A percentile compares a stretch with the other conserved stretches of the same genome.
phyloP scores from a whole-genome alignment of 35 echinoderm and acorn worm genomes.

The Eucidaris tribuloides region DNA sequence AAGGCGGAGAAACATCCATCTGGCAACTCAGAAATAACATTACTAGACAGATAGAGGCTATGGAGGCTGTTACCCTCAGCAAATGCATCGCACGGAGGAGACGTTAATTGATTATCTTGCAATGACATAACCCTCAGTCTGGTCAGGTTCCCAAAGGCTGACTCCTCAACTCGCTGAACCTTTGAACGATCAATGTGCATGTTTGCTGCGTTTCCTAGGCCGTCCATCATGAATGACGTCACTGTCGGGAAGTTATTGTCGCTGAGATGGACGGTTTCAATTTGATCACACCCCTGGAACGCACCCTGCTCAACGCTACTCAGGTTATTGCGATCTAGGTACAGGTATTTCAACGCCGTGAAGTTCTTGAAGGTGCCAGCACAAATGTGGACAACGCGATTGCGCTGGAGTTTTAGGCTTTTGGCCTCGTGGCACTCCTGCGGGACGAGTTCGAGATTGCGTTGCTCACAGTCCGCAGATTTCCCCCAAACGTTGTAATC shows the following conservation, averaged over 20 bases:
- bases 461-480: background rate
- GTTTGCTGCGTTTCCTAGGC: background rate
- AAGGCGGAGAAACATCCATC: background rate
- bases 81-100: background rate
- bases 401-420: background rate
- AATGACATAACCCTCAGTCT: background rate
- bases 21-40: background rate
- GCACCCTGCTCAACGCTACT: background rate
- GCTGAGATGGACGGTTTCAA: background rate
- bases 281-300: background rate
- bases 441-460: background rate
- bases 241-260: background rate
- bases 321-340: constrained; percentile 5
- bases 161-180: background rate
- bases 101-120: background rate
- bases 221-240: background rate
- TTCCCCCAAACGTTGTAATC: constrained; percentile 25
- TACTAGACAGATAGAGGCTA: background rate
- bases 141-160: background rate
- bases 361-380: background rate
- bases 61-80: background rate
- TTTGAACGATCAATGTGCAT: background rate
- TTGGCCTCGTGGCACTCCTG: background rate
- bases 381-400: background rate
- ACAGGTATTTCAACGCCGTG: background rate